Evolutionary conservation across 1,140 invertebrate genomes (phyloP).

Genomic region (Drosophila mayri): DNA sequence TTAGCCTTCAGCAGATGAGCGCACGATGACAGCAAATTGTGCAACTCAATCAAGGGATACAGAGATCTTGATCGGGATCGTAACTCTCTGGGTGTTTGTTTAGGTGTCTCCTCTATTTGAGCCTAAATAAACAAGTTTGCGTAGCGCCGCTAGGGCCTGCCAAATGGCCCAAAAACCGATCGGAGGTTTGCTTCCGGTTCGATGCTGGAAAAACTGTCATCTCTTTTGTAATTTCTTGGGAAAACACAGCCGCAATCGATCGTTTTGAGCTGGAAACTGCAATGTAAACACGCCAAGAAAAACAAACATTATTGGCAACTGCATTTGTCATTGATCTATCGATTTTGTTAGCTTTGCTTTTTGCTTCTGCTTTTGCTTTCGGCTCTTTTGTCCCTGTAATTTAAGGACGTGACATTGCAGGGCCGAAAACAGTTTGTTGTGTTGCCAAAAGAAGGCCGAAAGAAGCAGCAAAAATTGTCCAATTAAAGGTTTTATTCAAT

Average conservation of each 20-base stretch:
- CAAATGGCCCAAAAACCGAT: slow-evolving; percentile 66
- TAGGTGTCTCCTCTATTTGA: slow-evolving; percentile 18
- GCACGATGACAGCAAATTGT: slow-evolving; percentile 45
- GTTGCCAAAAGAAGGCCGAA: neutral
- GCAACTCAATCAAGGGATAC: slow-evolving; percentile 62
- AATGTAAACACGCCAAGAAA: slow-evolving; percentile 28
- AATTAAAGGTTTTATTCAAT: neutral
- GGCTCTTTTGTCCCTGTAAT: slow-evolving; percentile 54
- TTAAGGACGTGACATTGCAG: slow-evolving; percentile 80
- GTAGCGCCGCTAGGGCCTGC: slow-evolving; percentile 61
- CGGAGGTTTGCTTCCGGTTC: slow-evolving; percentile 23
- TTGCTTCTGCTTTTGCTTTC: slow-evolving; percentile 7
- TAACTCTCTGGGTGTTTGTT: slow-evolving; percentile 33
- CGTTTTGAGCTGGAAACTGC: slow-evolving; percentile 37
- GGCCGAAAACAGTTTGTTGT: neutral
- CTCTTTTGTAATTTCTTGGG: slow-evolving; percentile 60
- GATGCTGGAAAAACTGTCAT: slow-evolving; percentile 38
- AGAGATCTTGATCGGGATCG: slow-evolving; percentile 4
- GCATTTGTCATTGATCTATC: slow-evolving; percentile 52
- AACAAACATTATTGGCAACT: slow-evolving; percentile 42
- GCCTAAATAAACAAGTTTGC: slow-evolving; percentile 65
- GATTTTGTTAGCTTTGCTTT: slow-evolving; percentile 65
- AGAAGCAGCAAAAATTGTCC: neutral
- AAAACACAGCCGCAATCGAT: slow-evolving; percentile 72
- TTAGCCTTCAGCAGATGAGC: slow-evolving; percentile 36